Evolutionary conservation across 1,140 invertebrate genomes (phyloP).

Genomic region (Drosophila lowei): DNA sequence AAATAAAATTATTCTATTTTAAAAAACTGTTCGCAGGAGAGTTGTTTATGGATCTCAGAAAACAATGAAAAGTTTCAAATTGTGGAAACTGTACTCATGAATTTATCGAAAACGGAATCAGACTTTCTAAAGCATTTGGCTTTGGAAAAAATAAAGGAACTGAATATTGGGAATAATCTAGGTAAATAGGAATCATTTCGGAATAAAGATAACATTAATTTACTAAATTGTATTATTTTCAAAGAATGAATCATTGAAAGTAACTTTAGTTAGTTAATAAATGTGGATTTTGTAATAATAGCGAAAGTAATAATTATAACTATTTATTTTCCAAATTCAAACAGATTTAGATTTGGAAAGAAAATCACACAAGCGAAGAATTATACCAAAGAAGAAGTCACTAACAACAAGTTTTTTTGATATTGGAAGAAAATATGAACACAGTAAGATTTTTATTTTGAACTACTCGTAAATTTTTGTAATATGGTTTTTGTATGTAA

Average conservation of each 20-base stretch:
- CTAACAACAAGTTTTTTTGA: conserved; percentile 93
- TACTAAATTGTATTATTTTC: not conserved
- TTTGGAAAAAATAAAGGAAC: conserved; percentile 92
- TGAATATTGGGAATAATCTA: conserved; percentile 92
- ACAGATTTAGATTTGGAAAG: conserved; percentile 65
- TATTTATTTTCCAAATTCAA: not conserved
- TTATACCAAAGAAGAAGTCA: conserved; percentile 92
- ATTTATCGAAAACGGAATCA: conserved; percentile 91
- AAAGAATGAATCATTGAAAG: not conserved
- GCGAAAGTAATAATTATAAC: not conserved
- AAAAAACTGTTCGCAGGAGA: conserved; percentile 86
- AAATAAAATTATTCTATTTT: not conserved
- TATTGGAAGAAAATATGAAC: conserved; percentile 87
- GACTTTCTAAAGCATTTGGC: conserved; percentile 92
- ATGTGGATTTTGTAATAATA: not conserved
- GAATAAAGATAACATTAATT: not conserved
- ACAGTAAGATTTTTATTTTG: conserved; percentile 85
- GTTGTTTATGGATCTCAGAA: conserved; percentile 92
- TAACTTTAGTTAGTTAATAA: not conserved
- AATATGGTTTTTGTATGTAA: no score
- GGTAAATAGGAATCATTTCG: conserved; percentile 2
- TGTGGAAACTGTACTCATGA: conserved; percentile 87
- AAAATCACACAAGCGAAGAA: conserved; percentile 88
- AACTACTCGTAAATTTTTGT: no score
- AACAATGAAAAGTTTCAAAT: conserved; percentile 90